phyloP scores from a whole-genome alignment of 2,113 vertebrate genomes.

The Nymphicus hollandicus region DNA sequence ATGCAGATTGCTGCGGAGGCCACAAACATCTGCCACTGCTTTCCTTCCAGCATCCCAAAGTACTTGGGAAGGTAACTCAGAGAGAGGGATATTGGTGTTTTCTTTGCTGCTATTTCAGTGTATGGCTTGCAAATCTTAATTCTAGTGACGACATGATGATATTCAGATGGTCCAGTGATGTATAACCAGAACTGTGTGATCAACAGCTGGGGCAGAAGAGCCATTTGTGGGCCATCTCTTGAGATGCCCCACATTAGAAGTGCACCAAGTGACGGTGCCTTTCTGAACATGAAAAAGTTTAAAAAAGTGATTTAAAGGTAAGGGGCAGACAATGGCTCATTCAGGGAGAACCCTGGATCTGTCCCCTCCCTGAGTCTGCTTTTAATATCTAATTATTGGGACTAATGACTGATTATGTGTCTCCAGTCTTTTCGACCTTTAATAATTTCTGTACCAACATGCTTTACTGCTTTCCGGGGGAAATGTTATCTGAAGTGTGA shows the following conservation, averaged over 20 bases:
- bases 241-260: rapidly evolving
- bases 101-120: background rate
- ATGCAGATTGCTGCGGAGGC: background rate
- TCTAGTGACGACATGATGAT: background rate
- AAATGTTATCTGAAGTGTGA: conserved; percentile 63
- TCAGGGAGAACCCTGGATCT: background rate
- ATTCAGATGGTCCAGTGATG: background rate
- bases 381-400: conserved; percentile 56
- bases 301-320: background rate
- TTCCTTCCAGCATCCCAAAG: background rate
- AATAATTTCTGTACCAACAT: conserved; percentile 44
- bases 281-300: background rate
- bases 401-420: conserved; percentile 39
- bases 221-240: background rate
- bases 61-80: background rate
- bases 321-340: background rate
- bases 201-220: background rate
- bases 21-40: background rate
- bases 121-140: background rate
- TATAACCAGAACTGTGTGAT: background rate
- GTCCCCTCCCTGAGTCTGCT: background rate
- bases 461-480: conserved; percentile 27
- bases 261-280: background rate
- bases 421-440: conserved; percentile 43
- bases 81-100: background rate